Evolutionary conservation across 2,797 vertebrate genomes (phyloP).

Genomic region (Sylvia borin): DNA sequence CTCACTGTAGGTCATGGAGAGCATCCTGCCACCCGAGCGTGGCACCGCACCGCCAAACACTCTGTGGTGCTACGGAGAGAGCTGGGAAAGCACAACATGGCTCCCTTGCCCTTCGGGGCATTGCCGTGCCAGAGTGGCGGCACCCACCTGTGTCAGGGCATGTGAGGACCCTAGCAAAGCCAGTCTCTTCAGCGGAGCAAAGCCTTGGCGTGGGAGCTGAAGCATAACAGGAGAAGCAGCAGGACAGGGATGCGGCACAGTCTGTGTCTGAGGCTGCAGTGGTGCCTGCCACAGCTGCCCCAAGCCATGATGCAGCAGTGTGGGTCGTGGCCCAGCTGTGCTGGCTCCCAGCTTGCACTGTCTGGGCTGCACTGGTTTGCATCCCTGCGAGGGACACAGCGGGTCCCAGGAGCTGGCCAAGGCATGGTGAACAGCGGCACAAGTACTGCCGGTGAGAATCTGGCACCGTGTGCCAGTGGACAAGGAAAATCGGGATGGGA

Average conservation of each 20-base stretch:
- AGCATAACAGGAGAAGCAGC: background rate
- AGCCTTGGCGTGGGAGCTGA: background rate
- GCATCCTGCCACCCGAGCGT: constrained; percentile 85
- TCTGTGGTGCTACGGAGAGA: constrained; percentile 5
- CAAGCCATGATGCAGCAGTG: accelerated
- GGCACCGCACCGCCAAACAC: constrained; percentile 48
- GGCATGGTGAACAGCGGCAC: accelerated
- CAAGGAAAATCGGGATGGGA: background rate
- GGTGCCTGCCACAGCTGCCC: background rate
- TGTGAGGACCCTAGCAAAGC: background rate
- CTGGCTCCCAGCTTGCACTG: background rate
- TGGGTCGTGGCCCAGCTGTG: accelerated
- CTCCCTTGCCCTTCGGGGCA: background rate
- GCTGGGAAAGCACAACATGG: background rate
- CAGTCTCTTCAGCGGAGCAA: background rate
- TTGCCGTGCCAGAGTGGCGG: accelerated
- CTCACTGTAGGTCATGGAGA: constrained; percentile 98
- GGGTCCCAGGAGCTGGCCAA: accelerated
- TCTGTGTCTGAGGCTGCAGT: accelerated
- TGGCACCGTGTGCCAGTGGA: accelerated
- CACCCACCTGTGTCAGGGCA: background rate
- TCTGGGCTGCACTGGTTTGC: background rate
- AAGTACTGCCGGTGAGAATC: background rate
- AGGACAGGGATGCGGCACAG: background rate
- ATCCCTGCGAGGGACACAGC: accelerated